These are phyloP conservation scores for Arnoldichthys spilopterus DNA, from an alignment of 2,797 vertebrate genomes.

Conservation along the genomic window DNA sequence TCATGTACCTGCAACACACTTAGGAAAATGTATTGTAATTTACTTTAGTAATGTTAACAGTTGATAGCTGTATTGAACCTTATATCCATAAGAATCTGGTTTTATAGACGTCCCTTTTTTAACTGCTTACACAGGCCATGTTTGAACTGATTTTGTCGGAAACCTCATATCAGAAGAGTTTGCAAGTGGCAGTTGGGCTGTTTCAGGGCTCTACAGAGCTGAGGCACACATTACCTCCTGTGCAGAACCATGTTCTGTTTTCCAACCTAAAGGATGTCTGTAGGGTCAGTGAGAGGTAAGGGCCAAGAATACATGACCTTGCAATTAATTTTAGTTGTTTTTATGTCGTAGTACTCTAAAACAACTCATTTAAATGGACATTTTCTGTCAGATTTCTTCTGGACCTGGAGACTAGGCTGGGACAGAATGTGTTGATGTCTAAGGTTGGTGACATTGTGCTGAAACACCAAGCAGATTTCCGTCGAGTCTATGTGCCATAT, in stretches of 20 bases:
- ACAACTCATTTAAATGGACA: background rate
- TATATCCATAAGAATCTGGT: no score
- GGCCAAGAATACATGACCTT: background rate
- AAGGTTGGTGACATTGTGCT: slow-evolving; percentile 78
- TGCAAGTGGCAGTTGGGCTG: slow-evolving; percentile 75
- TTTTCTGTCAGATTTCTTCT: slow-evolving; percentile 73
- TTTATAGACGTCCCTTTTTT: background rate
- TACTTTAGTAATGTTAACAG: no score
- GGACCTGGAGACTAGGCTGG: slow-evolving; percentile 76
- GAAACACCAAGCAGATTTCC: slow-evolving; percentile 69
- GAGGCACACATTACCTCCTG: slow-evolving; percentile 62
- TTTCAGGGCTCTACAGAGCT: slow-evolving; percentile 74
- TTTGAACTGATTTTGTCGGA: slow-evolving; percentile 85
- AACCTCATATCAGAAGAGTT: slow-evolving; percentile 81
- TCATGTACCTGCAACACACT: no score
- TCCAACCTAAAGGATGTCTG: slow-evolving; percentile 75
- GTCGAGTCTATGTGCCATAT: slow-evolving; percentile 78
- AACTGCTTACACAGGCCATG: slow-evolving; percentile 67
- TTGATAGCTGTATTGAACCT: no score
- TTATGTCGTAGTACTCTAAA: background rate
- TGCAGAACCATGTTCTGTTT: slow-evolving; percentile 79
- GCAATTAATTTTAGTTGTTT: no score
- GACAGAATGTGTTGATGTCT: slow-evolving; percentile 68
- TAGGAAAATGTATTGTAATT: no score
- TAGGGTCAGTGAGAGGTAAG: slow-evolving; percentile 64